Evolutionary conservation across 2,888 invertebrate species (phyloP), one percentile per base, ranked within the genome.

Genomic region (Orchesellides sinensis): DNA sequence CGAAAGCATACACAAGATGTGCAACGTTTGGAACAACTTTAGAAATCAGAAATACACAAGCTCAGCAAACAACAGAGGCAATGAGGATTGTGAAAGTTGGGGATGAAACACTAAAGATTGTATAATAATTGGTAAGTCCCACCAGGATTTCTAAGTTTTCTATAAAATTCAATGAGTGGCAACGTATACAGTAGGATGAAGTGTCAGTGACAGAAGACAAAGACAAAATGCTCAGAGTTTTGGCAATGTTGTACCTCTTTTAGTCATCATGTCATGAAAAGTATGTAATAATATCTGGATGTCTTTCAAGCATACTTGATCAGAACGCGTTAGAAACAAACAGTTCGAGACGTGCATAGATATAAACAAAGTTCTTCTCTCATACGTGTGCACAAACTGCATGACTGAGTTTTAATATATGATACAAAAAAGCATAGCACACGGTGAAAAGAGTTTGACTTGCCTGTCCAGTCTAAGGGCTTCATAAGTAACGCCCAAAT

Each of bases 401-500:
- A 52, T 52, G 52, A n/a, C n/a, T n/a, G n/a, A 21, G 52, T 52
- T 21, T 52, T 52, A 6, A 19, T 21, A 40, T 40, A 40, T 40
- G 40, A 40, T 40, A 40, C 40, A 14, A 59, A 21, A 65, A 32
- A 23, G 21, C 27, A 59, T 45, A 78, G 56, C n/a, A n/a, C n/a
- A n/a, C n/a, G n/a, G 29, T 59, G 23, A 59, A 59, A 27, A 21
- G 40, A 52, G 72, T 35, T 66, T 68, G 72, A 70, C 49, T 78
- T 68, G 65, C 65, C 59, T 65, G 77, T 87, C 83, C 83, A 79
- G 84, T 86, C 85, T 69, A 80, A 80, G 85, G 87, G 87, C 87
- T 87, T 86, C 87, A 79, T 81, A 70, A 81, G 86, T 74, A 83
- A 87, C 86, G 87, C 86, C 86, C 87, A 87, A 83, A 84, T 87